Conservation (phyloP, 2,888 invertebrate genomes). For the Melanotus villosus region DNA sequence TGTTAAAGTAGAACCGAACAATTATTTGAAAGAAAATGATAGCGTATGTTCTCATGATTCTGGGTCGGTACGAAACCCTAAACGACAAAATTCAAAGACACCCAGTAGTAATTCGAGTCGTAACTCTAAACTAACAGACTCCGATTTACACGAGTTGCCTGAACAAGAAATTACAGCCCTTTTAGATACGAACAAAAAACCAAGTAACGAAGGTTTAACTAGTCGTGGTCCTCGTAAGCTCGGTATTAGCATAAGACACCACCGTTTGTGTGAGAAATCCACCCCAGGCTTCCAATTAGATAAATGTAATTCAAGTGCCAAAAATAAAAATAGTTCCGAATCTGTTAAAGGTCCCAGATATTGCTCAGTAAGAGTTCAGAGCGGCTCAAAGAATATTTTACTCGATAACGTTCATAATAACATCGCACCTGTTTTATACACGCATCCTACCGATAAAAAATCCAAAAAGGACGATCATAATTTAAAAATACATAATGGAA, state of each 20-base stretch:
- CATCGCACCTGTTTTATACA: conserved; percentile 82
- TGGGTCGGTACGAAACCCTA: neutral
- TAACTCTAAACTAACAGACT: neutral
- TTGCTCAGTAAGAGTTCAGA: conserved; percentile 83
- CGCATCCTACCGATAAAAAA: conserved; percentile 66
- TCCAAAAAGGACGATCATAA: conserved; percentile 35
- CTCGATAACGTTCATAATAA: conserved; percentile 83
- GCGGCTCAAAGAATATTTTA: conserved; percentile 84
- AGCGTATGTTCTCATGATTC: conserved; percentile 17
- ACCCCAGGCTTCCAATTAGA: conserved; percentile 54
- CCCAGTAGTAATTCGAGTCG: neutral
- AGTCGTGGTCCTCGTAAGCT: neutral
- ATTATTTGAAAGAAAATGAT: conserved; percentile 57
- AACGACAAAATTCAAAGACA: neutral
- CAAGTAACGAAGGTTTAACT: no score
- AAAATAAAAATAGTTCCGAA: conserved; percentile 35
- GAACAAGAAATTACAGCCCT: conserved; percentile 6
- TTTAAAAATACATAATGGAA: conserved; percentile 22
- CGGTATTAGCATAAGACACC: conserved; percentile 29
- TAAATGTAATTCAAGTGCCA: conserved; percentile 54
- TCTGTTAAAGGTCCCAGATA: conserved; percentile 76
- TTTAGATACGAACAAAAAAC: neutral
- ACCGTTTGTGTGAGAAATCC: conserved; percentile 55
- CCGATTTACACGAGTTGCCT: neutral
- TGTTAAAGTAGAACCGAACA: conserved; percentile 65